Evolutionary conservation across 1,140 invertebrate species (phyloP).

Genomic region (Leguminivora glycinivorella): DNA sequence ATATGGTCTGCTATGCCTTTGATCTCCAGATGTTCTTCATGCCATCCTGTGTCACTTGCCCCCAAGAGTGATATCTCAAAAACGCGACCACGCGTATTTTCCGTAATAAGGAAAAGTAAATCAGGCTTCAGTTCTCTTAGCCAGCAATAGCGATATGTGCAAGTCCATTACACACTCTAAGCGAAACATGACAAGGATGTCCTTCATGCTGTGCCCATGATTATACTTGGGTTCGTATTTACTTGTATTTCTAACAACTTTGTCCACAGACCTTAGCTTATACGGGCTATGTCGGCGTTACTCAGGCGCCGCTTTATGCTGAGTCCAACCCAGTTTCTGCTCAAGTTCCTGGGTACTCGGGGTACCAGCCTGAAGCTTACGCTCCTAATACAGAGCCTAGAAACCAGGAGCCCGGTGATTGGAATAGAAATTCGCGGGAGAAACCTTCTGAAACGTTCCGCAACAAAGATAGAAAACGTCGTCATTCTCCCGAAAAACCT

Average conservation of each 20-base stretch:
- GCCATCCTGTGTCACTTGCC: background rate
- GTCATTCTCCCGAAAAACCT: background rate
- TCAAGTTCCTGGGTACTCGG: background rate
- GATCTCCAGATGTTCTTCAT: no score
- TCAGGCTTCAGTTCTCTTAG: background rate
- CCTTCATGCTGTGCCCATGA: background rate
- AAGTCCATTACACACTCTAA: slow-evolving; percentile 7
- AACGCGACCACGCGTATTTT: background rate
- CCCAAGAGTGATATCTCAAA: background rate
- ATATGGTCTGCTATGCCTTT: no score
- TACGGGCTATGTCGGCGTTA: background rate
- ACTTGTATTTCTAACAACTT: background rate
- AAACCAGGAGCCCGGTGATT: background rate
- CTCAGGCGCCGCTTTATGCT: background rate
- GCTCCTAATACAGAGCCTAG: background rate
- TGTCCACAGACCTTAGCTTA: slow-evolving; percentile 18
- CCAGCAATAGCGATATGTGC: background rate
- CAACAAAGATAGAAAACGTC: background rate
- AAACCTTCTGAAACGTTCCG: background rate
- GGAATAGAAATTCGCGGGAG: background rate
- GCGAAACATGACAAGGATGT: background rate
- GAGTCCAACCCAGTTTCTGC: background rate
- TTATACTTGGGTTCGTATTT: background rate
- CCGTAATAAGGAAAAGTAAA: background rate
- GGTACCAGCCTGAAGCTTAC: background rate